These are phyloP conservation scores for Pantherophis alleghaniensis DNA, from an alignment of 2,797 vertebrate species.

Conservation along the genomic window DNA sequence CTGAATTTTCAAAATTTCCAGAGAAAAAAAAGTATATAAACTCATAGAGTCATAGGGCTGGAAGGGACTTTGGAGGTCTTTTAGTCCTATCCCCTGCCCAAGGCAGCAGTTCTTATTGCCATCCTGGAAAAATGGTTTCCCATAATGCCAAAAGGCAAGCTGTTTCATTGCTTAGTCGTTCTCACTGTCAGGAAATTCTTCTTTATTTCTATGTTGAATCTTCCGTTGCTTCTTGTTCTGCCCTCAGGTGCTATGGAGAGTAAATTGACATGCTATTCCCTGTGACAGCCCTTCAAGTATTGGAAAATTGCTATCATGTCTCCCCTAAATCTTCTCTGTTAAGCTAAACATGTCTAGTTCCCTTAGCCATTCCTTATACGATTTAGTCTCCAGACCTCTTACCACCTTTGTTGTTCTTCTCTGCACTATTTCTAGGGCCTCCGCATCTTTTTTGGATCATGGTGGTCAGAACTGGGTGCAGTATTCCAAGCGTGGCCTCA, in stretches of 20 bases:
- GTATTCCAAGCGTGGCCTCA: not conserved
- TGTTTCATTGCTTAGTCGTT: not conserved
- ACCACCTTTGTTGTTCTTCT: not conserved
- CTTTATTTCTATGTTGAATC: not conserved
- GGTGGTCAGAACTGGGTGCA: not conserved
- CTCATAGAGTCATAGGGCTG: not conserved
- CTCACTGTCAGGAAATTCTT: not conserved
- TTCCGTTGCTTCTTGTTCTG: not conserved
- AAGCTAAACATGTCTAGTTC: not conserved
- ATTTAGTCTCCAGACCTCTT: not conserved
- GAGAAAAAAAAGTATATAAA: not conserved
- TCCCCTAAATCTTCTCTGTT: not conserved
- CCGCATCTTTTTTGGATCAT: not conserved
- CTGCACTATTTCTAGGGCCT: not conserved
- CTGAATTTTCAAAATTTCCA: not conserved
- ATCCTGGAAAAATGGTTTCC: not conserved
- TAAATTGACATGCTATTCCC: not conserved
- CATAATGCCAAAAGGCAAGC: not conserved
- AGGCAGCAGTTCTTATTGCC: too few relatives aligned
- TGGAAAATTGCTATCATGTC: not conserved
- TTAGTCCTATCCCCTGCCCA: not conserved
- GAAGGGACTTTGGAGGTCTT: not conserved
- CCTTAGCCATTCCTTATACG: not conserved
- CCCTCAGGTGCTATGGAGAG: not conserved
- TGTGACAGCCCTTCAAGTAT: not conserved